These are phyloP conservation scores for Microtus oregoni DNA, from an alignment of 2,113 vertebrate species.

Conservation along the genomic window DNA sequence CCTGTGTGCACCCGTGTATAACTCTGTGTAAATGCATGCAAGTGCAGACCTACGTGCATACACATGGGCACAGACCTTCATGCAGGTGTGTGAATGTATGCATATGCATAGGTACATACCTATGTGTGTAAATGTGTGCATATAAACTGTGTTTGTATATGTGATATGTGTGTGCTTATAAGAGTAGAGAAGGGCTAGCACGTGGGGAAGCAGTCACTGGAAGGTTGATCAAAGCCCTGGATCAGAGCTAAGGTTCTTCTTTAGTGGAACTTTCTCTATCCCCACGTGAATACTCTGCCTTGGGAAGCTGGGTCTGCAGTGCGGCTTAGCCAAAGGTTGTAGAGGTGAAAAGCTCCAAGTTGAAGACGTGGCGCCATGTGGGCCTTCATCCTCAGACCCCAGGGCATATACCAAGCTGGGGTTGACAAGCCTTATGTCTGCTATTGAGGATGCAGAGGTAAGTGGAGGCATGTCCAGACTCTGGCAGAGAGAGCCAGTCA, in stretches of 20 bases:
- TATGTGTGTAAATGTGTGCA: background rate
- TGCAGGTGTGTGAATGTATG: background rate
- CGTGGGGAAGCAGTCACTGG: background rate
- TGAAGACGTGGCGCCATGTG: background rate
- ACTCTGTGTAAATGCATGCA: too few species aligned
- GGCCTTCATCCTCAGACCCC: too few species aligned
- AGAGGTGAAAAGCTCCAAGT: background rate
- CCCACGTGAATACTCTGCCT: background rate
- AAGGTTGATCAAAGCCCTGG: background rate
- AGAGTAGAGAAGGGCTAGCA: background rate
- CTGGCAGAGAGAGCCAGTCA: background rate
- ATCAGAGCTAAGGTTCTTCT: background rate
- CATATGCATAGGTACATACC: background rate
- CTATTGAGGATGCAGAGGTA: too few species aligned
- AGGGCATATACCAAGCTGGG: background rate
- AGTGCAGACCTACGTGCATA: background rate
- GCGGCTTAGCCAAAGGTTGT: background rate
- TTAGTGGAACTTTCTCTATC: background rate
- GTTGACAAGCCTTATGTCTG: background rate
- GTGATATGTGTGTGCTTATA: background rate
- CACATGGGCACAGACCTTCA: fast-evolving
- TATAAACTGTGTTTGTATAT: background rate
- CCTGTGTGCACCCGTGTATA: background rate
- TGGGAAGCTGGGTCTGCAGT: background rate
- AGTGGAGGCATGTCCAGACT: background rate